Base-by-base conservation (phyloP, 2,888 invertebrate species). In the Drosophila buzzatii region DNA sequence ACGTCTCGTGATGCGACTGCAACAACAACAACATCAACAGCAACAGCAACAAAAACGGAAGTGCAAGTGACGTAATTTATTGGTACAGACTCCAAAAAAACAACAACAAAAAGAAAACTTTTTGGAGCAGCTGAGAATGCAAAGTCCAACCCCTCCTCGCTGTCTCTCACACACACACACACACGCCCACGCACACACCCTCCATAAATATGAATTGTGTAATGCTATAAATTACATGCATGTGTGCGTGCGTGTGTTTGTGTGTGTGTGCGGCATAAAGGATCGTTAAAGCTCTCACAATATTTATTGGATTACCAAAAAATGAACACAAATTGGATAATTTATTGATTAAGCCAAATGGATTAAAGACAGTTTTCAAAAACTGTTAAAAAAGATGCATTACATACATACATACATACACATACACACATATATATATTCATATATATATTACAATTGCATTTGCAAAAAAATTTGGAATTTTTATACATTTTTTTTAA, bases 41-140 rank as follows among this genome's bases (percentile, higher is more conserved):
- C 61, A 57, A 49, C 73, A 82, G 61, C 83, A 82, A 66, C 67
- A 62, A 79, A 81, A 89, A 85, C 85, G 89, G 85, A 89, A 86
- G 89, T 89, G 87, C 89, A 87, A 85, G 89, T 85, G 85, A 85
- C 89, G 85, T 85, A 89, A 85, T 85, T 81, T 82, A 79, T 80
- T 73, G 68, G 62, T 78, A 84, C 79, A 83, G 81, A 83, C 74
- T 65, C 79, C 73, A 70, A 78, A 75, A 60, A 62, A 33, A 57
- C 58, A 23, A 69, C 31, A 57, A 51, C 63, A 65, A 52, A 53
- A 42, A 65, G 63, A 59, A 53, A 53, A 58, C 56, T 73, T 74
- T 74, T 74, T 81, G 74, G 69, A 69, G 78, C 70, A 72, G 65
- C 78, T 65, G 65, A 63, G 68, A 62, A 66, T 72, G 61, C 72